phyloP scores from a whole-genome alignment of 2,797 vertebrate species.

The Syndactyla subalaris region DNA sequence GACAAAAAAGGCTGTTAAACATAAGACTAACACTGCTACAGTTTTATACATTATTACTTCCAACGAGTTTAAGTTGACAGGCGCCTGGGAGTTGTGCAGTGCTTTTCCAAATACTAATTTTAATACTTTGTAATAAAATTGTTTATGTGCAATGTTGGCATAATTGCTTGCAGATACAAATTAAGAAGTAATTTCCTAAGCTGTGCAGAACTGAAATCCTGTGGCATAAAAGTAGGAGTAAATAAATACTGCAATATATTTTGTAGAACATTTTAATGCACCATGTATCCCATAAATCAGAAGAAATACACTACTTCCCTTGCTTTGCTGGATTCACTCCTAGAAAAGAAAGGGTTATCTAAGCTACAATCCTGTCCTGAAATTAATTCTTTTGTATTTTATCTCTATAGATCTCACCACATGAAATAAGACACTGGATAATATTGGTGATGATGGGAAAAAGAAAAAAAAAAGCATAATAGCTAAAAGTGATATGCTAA shows the following conservation, averaged over 20 bases:
- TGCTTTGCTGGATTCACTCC: neutral
- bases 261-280: neutral
- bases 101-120: neutral
- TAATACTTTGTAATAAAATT: constrained; percentile 4
- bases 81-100: neutral
- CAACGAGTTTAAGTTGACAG: neutral
- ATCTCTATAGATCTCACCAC: neutral
- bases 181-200: neutral
- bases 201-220: neutral
- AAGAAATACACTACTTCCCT: neutral
- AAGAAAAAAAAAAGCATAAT: neutral
- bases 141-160: neutral
- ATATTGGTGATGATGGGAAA: fast-evolving
- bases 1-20: neutral
- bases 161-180: constrained; percentile 15
- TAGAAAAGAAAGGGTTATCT: neutral
- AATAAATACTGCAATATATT: constrained; percentile 17
- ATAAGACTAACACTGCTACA: neutral
- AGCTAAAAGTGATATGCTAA: neutral
- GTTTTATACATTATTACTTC: neutral
- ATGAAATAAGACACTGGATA: neutral
- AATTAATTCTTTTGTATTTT: neutral
- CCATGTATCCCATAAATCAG: neutral
- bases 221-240: neutral
- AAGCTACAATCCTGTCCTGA: neutral